Conservation (phyloP, 2,797 vertebrate species). For the Dendrocincla tyrannina region DNA sequence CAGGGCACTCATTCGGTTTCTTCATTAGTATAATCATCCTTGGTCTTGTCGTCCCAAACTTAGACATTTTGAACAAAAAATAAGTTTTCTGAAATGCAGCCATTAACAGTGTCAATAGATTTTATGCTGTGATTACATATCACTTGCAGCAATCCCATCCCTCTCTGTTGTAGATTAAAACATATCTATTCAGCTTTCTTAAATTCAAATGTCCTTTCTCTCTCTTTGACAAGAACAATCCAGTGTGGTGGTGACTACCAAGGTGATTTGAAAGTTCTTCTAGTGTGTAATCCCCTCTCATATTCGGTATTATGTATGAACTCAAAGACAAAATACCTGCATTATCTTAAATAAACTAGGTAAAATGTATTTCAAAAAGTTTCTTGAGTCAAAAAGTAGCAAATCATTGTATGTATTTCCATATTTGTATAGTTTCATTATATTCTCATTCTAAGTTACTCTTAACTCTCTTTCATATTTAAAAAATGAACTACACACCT, state of each 20-base stretch:
- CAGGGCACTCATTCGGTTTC: neutral
- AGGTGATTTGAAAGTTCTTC: neutral
- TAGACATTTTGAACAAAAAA: neutral
- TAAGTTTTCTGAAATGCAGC: neutral
- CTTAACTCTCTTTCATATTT: conserved; percentile 63
- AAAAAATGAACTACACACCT: conserved; percentile 70
- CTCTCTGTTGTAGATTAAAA: neutral
- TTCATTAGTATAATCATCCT: neutral
- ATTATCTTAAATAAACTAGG: conserved; percentile 49
- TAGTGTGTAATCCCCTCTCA: neutral
- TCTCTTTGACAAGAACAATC: neutral
- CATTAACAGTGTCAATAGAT: neutral
- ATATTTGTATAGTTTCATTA: conserved; percentile 69
- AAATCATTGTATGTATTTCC: conserved; percentile 71
- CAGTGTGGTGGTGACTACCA: neutral
- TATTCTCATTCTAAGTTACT: conserved; percentile 65
- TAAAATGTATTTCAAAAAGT: conserved; percentile 67
- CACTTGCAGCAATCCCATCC: neutral
- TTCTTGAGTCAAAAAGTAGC: conserved; percentile 69
- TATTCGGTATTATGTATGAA: neutral
- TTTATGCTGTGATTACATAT: neutral
- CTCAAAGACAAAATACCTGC: conserved; percentile 48
- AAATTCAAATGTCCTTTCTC: neutral
- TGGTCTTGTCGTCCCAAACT: neutral
- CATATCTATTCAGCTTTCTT: neutral